Conservation (phyloP, 2,113 vertebrate genomes). For the Anarrhichthys ocellatus region DNA sequence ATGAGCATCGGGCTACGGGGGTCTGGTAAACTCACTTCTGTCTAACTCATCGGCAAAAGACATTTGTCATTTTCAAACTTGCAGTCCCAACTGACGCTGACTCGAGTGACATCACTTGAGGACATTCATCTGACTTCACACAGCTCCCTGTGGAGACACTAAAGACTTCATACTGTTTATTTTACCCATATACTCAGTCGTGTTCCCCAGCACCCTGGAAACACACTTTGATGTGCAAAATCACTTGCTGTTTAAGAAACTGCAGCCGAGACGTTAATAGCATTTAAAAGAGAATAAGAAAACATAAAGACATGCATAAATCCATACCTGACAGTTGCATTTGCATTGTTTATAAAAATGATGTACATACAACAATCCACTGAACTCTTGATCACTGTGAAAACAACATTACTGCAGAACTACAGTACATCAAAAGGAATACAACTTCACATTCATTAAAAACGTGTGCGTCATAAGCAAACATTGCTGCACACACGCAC, state of each 20-base stretch:
- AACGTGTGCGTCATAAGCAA: not conserved
- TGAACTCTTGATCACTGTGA: not conserved
- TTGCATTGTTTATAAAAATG: not conserved
- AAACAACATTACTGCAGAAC: conserved; percentile 21
- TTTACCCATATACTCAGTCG: too few relatives aligned
- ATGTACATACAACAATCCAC: not conserved
- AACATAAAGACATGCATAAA: conserved; percentile 34
- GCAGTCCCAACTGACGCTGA: too few relatives aligned
- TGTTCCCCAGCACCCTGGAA: not conserved
- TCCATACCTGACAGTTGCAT: not conserved
- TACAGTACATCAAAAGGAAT: conserved; percentile 27
- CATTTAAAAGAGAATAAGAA: conserved; percentile 15
- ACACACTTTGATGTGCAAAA: not conserved
- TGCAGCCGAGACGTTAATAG: not conserved
- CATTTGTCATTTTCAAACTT: too few relatives aligned
- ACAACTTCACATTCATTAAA: conserved; percentile 38
- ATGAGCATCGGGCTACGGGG: too few relatives aligned
- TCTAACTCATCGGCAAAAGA: too few relatives aligned
- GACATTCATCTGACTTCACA: too few relatives aligned
- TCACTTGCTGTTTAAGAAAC: not conserved
- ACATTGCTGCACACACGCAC: conserved; percentile 3
- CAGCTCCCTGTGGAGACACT: too few relatives aligned
- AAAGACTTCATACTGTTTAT: too few relatives aligned
- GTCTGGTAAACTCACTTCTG: too few relatives aligned
- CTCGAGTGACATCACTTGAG: too few relatives aligned